Evolutionary conservation across 2,888 invertebrate species (phyloP).

Genomic region (Psylliodes chrysocephalus): DNA sequence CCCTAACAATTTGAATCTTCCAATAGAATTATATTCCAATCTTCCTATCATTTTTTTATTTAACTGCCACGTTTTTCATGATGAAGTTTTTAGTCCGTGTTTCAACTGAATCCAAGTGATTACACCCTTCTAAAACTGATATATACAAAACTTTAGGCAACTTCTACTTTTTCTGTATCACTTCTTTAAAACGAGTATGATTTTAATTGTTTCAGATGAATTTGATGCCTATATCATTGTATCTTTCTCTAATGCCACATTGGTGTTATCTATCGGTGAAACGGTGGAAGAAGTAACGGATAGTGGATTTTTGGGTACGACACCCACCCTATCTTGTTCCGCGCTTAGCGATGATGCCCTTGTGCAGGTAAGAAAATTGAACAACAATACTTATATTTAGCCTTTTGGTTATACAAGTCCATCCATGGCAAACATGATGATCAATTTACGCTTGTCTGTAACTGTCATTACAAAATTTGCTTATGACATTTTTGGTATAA

Average conservation of each 20-base stretch:
- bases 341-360: conserved; percentile 97
- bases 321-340: conserved; percentile 97
- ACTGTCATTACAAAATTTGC: no score
- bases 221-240: conserved; percentile 99
- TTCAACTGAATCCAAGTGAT: conserved; percentile 63
- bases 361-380: conserved; percentile 89
- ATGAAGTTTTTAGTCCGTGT: conserved; percentile 62
- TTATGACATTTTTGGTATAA: no score
- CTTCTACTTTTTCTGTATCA: background rate
- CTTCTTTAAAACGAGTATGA: background rate
- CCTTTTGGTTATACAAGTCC: no score
- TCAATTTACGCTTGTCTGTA: no score
- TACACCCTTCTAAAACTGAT: conserved; percentile 52
- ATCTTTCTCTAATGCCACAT: conserved; percentile 97
- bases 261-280: conserved; percentile 98
- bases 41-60: no score
- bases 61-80: no score
- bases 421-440: no score
- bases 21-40: no score
- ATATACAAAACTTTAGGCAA: conserved; percentile 14
- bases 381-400: no score
- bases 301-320: conserved; percentile 98
- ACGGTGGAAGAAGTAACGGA: conserved; percentile 99
- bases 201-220: conserved; percentile 86
- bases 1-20: no score